Conservation (phyloP, 2,113 vertebrate species). For the Anser cygnoides region DNA sequence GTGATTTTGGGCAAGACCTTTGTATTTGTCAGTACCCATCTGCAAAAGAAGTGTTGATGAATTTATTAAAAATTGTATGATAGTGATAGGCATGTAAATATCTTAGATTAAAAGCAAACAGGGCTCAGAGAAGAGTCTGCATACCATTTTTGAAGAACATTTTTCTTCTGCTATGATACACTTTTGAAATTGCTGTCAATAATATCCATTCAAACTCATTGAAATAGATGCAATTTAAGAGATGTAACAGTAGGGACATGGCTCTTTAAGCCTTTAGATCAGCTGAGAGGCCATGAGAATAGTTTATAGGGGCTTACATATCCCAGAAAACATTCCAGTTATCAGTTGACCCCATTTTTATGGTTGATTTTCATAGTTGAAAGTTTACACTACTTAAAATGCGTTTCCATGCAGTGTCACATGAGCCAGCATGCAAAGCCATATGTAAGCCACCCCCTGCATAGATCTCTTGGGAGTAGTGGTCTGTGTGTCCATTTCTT, state of each 20-base stretch:
- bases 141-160: neutral
- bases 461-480: neutral
- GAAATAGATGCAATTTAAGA: neutral
- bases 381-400: neutral
- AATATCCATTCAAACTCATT: neutral
- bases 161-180: neutral
- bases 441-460: rapidly evolving
- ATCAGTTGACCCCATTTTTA: neutral
- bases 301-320: neutral
- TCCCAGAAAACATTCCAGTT: neutral
- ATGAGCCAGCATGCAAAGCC: neutral
- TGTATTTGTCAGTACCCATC: neutral
- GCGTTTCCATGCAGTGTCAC: neutral
- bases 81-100: neutral
- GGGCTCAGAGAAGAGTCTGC: neutral
- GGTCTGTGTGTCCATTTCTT: neutral
- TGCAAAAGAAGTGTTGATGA: neutral
- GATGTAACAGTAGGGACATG: neutral
- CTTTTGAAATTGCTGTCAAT: neutral
- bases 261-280: neutral
- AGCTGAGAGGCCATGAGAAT: neutral
- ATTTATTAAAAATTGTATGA: neutral
- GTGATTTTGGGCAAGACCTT: neutral
- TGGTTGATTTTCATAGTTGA: neutral
- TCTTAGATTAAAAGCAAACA: neutral